Evolutionary conservation across 2,797 vertebrate genomes (phyloP).

Genomic region (Hipposideros larvatus): DNA sequence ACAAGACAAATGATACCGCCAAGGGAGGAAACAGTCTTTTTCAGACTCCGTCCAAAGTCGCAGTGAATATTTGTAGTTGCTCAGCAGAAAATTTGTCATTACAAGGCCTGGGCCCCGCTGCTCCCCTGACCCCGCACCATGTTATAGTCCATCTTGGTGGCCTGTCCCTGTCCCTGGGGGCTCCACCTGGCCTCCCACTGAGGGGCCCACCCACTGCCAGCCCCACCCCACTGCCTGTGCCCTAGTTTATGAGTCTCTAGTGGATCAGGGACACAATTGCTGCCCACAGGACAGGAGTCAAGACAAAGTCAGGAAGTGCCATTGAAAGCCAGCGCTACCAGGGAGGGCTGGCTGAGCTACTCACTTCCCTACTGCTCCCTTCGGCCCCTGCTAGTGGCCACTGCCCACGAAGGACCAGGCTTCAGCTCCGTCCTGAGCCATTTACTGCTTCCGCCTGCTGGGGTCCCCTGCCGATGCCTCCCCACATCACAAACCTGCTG

Average conservation of each 20-base stretch:
- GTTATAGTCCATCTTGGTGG: not conserved
- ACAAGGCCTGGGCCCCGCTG: not conserved
- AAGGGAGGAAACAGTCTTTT: conserved; percentile 85
- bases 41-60: conserved; percentile 85
- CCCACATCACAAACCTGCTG: not conserved
- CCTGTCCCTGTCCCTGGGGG: not conserved
- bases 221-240: not conserved
- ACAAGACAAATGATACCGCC: conserved; percentile 89
- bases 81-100: conserved; percentile 79
- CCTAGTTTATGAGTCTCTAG: not conserved
- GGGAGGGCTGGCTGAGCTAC: not conserved
- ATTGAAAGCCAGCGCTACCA: not conserved
- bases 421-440: not conserved
- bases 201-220: conserved; percentile 31
- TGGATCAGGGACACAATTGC: not conserved
- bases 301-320: not conserved
- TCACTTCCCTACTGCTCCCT: not conserved
- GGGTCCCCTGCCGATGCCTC: rapidly evolving
- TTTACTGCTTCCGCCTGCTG: not conserved
- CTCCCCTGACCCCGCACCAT: no score
- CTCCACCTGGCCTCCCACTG: not conserved
- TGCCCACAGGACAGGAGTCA: not conserved
- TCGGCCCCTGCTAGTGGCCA: not conserved
- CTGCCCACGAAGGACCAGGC: not conserved
- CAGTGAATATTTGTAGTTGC: conserved; percentile 76